phyloP scores from a whole-genome alignment of 2,113 vertebrate genomes.

The Symphodus melops region DNA sequence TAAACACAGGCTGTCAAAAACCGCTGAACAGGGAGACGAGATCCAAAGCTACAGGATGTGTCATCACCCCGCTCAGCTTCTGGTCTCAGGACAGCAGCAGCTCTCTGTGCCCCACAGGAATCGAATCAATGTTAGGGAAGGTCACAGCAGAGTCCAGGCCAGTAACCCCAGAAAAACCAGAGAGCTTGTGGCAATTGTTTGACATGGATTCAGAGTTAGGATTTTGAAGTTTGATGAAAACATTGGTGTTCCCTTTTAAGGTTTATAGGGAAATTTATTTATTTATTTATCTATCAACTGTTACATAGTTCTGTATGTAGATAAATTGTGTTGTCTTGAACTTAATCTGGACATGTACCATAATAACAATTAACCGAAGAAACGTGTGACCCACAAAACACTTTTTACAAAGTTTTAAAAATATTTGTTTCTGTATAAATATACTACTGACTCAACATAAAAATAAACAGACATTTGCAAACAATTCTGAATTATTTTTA shows the following conservation, averaged over 20 bases:
- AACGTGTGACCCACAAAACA: not conserved
- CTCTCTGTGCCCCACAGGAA: constrained; percentile 32
- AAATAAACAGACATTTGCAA: constrained; percentile 28
- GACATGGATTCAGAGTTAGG: constrained; percentile 55
- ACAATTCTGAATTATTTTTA: not conserved
- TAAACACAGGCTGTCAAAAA: not conserved
- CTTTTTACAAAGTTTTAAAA: too few species aligned
- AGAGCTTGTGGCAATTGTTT: constrained; percentile 79
- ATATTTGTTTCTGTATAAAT: not conserved
- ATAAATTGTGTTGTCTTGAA: not conserved
- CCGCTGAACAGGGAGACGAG: not conserved
- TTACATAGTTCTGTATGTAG: constrained; percentile 8
- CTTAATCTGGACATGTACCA: not conserved
- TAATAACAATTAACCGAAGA: not conserved
- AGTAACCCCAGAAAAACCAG: constrained; percentile 16
- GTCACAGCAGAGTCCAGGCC: constrained; percentile 26
- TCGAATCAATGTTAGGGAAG: constrained; percentile 48
- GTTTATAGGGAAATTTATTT: not conserved
- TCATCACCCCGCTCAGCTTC: constrained; percentile 62
- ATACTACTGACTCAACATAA: not conserved
- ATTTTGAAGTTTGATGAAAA: constrained; percentile 23
- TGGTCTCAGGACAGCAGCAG: constrained; percentile 77
- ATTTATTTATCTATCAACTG: constrained; percentile 3
- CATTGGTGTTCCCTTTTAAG: not conserved
- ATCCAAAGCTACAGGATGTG: constrained; percentile 21